Evolutionary conservation across 2,797 vertebrate genomes (phyloP), one percentile per base, ranked within the genome.

Genomic region (Xenops minutus): DNA sequence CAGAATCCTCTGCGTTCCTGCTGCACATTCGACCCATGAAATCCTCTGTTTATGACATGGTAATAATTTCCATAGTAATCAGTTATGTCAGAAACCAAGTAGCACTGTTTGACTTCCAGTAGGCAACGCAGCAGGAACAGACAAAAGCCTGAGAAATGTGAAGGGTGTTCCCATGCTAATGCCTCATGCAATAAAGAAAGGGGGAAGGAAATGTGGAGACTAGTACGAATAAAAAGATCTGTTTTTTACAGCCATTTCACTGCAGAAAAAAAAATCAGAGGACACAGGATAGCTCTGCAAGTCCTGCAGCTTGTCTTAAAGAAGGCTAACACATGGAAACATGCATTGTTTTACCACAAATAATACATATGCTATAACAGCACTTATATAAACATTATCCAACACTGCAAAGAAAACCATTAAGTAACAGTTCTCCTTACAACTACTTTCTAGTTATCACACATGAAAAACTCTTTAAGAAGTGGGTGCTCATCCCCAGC

Each of bases 31-130:
- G 36, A 95, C 76, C 96, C 83, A 16, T 39, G 46, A 93, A 93
- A 95, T 97, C 96, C 89, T 95, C 96, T 97, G 86, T 92, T 94
- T 95, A 94, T 97, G 95, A 97, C 95, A 97, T 68, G 43, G 92
- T 94, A 97, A 97, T 96, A 97, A 96, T 95, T 96, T 95, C 97
- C 96, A 93, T 63, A 93, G 95, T 97, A 97, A 98, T 97, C 97
- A 97, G 96, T 62, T 96, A 77, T 96, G 92, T 93, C 95, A 95
- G 96, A 92, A 93, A 86, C 71, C 69, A 86, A 95, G 49, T 36
- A 91, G 89, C 67, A 91, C 52, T 74, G 56, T 89, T 90, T 76
- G 66, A 89, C 66, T 96, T 96, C 94, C 93, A 94, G 94, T 36
- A 95, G 88, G 95, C 86, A 94, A 97, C 67, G 92, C 93, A 81